Evolutionary conservation across 1,140 invertebrate genomes (phyloP).

Genomic region (Homalodisca vitripennis): DNA sequence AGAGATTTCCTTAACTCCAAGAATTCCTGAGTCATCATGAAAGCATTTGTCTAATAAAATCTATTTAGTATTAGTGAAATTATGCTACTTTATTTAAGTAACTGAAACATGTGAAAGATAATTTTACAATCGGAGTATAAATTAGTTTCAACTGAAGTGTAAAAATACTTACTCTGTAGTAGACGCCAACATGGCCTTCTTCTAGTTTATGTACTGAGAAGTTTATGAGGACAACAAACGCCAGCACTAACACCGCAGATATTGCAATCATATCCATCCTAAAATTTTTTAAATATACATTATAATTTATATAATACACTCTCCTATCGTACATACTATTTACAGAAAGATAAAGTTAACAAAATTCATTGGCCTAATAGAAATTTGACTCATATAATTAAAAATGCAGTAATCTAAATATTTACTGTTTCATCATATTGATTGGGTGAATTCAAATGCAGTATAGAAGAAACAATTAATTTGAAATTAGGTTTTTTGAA

Average conservation of each 20-base stretch:
- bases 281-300: no score
- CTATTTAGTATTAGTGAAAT: not conserved
- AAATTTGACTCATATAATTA: no score
- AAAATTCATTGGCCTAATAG: no score
- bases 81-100: not conserved
- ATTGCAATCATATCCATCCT: constrained; percentile 33
- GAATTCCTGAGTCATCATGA: not conserved
- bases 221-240: constrained; percentile 44
- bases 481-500: no score
- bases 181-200: constrained; percentile 88
- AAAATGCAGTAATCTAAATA: no score
- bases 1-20: not conserved
- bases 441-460: no score
- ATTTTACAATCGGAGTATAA: not conserved
- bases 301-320: no score
- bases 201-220: constrained; percentile 80
- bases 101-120: no score
- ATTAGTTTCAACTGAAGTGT: not conserved
- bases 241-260: constrained; percentile 25
- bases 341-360: no score
- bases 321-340: no score
- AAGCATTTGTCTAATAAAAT: constrained; percentile 11
- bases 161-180: constrained; percentile 69
- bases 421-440: no score
- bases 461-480: no score